phyloP scores from a whole-genome alignment of 2,888 invertebrate species.

The Maniola hyperantus region DNA sequence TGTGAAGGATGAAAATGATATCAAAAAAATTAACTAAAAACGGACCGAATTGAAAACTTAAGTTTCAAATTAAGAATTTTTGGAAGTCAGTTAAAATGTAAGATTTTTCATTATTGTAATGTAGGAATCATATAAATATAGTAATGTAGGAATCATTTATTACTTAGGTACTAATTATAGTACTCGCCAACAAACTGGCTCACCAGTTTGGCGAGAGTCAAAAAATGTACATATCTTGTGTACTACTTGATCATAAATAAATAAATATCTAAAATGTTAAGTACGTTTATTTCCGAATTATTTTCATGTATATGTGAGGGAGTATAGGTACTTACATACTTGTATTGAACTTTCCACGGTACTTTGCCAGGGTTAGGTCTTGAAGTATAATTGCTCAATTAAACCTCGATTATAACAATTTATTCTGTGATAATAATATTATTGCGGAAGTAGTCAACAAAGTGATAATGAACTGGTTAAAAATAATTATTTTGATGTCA shows the following conservation, averaged over 20 bases:
- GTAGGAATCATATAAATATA: no score
- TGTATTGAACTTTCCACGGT: neutral
- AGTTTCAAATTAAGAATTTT: no score
- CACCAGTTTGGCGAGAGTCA: no score
- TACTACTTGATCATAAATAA: no score
- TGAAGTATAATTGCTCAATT: conserved; percentile 6
- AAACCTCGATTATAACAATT: conserved; percentile 6
- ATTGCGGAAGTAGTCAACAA: conserved; percentile 4
- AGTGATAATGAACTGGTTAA: neutral
- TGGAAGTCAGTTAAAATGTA: no score
- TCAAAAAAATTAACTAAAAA: no score
- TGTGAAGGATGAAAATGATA: neutral
- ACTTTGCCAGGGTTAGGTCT: neutral
- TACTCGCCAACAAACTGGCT: no score
- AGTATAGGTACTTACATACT: neutral
- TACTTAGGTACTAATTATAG: no score
- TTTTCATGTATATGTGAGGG: neutral
- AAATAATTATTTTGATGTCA: conserved; percentile 2
- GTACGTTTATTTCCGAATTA: neutral
- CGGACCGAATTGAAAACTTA: no score
- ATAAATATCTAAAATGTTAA: neutral
- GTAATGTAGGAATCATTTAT: no score
- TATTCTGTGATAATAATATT: conserved; percentile 2
- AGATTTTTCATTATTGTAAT: no score
- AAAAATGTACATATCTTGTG: no score